Percentiles rank a stretch among this genome's conserved stretches.
These are phyloP conservation scores for Gallinago stenura DNA, from an alignment of 2,797 vertebrate genomes.

Conservation along the genomic window DNA sequence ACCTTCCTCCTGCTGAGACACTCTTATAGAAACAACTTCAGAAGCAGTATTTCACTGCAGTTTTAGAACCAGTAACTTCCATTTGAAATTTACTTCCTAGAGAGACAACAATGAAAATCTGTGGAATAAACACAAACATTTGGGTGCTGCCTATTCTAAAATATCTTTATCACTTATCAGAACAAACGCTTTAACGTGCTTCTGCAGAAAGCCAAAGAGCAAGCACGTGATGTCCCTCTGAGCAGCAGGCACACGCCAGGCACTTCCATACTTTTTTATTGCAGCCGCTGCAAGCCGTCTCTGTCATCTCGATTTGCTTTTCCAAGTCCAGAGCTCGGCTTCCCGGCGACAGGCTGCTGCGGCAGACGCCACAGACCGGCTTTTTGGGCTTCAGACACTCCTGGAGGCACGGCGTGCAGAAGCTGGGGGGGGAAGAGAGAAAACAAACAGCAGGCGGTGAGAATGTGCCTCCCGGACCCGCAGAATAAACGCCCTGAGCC, in stretches of 20 bases:
- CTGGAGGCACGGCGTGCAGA: conserved; percentile 93
- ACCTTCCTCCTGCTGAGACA: neutral
- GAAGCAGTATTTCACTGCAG: neutral
- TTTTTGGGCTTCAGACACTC: conserved; percentile 94
- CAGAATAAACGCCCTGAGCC: neutral
- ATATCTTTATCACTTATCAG: neutral
- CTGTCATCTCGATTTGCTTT: conserved; percentile 86
- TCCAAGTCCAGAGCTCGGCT: conserved; percentile 88
- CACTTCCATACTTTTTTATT: conserved; percentile 84
- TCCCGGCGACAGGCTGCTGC: conserved; percentile 84
- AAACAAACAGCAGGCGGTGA: neutral
- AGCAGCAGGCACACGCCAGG: neutral
- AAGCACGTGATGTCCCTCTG: neutral
- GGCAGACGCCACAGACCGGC: conserved; percentile 94
- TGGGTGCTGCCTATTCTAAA: neutral
- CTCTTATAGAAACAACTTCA: neutral
- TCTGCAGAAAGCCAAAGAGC: neutral
- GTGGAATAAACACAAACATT: neutral
- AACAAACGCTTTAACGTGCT: neutral
- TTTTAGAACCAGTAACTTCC: neutral
- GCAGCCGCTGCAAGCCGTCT: conserved; percentile 94
- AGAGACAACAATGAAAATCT: neutral
- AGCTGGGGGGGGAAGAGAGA: conserved; percentile 77
- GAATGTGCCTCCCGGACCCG: neutral
- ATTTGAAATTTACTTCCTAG: neutral